phyloP scores from a whole-genome alignment of 2,797 vertebrate genomes.

The Chanos chanos region DNA sequence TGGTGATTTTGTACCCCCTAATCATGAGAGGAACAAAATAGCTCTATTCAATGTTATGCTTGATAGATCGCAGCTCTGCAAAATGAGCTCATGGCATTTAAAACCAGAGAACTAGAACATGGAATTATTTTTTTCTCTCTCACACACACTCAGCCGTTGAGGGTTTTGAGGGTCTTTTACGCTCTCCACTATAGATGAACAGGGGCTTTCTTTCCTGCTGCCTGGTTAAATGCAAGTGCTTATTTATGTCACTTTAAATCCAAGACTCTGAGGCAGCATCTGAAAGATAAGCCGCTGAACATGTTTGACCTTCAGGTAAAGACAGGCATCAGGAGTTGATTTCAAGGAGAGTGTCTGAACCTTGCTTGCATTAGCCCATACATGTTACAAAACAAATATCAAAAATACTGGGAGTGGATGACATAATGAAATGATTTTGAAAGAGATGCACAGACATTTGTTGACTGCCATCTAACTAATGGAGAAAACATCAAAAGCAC shows the following conservation, averaged over 20 bases:
- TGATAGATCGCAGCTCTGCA: slow-evolving; percentile 4
- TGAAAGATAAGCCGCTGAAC: background rate
- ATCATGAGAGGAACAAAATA: background rate
- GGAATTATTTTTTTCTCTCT: no score
- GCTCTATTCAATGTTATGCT: background rate
- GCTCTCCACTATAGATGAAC: background rate
- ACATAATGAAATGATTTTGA: no score
- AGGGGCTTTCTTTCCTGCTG: background rate
- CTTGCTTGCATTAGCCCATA: background rate
- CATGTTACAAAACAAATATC: no score
- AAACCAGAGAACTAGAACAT: background rate
- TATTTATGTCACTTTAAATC: slow-evolving; percentile 14
- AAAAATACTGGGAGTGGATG: no score
- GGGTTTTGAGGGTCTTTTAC: background rate
- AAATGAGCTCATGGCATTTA: slow-evolving; percentile 19
- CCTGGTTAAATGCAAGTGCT: background rate
- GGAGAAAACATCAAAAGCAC: no score
- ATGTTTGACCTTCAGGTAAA: slow-evolving; percentile 6
- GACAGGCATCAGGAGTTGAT: background rate
- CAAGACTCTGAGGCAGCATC: background rate
- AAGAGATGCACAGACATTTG: no score
- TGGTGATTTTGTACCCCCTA: background rate
- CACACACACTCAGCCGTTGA: background rate
- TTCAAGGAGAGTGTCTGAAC: background rate
- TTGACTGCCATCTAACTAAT: no score